These are phyloP conservation scores for Garrulus glandarius DNA, from an alignment of 2,797 vertebrate genomes.

Conservation along the genomic window DNA sequence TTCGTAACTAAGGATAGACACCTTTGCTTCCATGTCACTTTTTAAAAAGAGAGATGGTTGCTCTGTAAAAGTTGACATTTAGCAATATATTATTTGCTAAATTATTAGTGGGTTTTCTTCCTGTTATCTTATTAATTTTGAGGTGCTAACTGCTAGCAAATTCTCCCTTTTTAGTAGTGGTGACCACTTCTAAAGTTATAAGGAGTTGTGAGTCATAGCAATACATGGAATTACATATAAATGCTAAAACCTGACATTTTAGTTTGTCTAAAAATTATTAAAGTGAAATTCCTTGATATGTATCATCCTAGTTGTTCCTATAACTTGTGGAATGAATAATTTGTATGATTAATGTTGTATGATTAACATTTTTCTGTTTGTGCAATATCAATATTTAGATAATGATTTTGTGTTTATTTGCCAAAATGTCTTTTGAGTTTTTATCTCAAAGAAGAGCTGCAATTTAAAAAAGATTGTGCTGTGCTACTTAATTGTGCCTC, in stretches of 20 bases:
- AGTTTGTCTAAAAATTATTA: neutral
- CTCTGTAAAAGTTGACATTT: neutral
- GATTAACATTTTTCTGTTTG: neutral
- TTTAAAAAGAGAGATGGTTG: neutral
- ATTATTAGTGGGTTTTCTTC: neutral
- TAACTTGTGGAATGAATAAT: neutral
- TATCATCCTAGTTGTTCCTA: neutral
- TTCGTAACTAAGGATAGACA: neutral
- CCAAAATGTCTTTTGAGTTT: neutral
- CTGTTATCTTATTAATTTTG: neutral
- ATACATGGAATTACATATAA: neutral
- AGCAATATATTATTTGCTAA: neutral
- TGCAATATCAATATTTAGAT: conserved; percentile 3
- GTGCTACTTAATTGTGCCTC: neutral
- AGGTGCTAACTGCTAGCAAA: neutral
- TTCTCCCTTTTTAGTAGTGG: neutral
- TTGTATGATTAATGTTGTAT: neutral
- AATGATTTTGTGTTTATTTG: conserved; percentile 3
- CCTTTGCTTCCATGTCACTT: neutral
- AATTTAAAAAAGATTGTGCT: neutral
- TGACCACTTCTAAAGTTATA: neutral
- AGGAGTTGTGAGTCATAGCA: neutral
- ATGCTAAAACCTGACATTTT: neutral
- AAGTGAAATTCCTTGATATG: neutral
- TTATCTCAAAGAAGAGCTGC: neutral